Evolutionary conservation across 2,888 invertebrate species (phyloP), one percentile per base, ranked within the genome.

Genomic region (Alsophila aescularia): DNA sequence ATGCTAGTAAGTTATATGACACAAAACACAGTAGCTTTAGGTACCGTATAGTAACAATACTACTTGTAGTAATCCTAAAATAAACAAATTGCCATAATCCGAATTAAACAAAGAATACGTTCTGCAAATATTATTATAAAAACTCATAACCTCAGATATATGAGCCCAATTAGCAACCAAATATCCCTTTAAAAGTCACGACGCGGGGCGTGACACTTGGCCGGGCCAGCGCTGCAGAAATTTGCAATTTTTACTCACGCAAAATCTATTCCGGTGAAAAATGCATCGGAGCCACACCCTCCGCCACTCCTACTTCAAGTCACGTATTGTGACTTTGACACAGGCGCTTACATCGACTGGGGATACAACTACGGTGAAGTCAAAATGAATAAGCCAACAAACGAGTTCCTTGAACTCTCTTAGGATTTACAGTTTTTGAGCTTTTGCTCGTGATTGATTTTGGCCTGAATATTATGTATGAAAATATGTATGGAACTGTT

Each of bases 261-360:
- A 73, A 81, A 83, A 82, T 81, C 78, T 74, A 76, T 80, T 77
- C 69, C 70, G 29, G 73, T 77, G 79, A 82, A 85, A 88, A 85
- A 87, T 82, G 76, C 77, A 78, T 71, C 60, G 62, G 69, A 65
- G 53, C 55, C 67, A 62, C 70, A 29, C n/a, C n/a, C 75, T 75
- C 77, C 79, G 73, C 58, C 43, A 36, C 35, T 52, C 63, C 55
- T 45, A 66, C 70, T 63, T 72, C 80, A 80, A 86, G 85, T 87
- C 87, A 88, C 87, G 87, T 87, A 81, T 74, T 70, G 69, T 71
- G 77, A n/a, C n/a, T n/a, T n/a, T n/a, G 77, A 81, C 78, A 75
- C 72, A 73, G 77, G 77, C 70, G 73, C 73, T 72, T 77, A 82
- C 75, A 83, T 79, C 69, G 74, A 75, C 66, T 68, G 64, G 59